phyloP scores from a whole-genome alignment of 2,797 vertebrate species.

The Adelosebastes latens region DNA sequence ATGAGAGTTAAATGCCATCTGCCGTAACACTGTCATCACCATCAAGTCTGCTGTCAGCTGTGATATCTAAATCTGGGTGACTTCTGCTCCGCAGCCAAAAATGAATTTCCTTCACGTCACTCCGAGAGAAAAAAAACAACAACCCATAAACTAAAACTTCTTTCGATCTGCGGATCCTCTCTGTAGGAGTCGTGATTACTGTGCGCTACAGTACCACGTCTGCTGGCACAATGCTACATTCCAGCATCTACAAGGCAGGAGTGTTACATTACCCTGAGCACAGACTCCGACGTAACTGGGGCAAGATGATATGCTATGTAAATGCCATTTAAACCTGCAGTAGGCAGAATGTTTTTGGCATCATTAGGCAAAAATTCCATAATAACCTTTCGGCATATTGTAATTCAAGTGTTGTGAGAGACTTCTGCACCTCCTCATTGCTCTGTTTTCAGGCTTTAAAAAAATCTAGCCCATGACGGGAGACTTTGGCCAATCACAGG shows the following conservation, averaged over 20 bases:
- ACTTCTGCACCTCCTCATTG: background rate
- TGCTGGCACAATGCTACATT: conserved; percentile 54
- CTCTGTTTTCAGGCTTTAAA: background rate
- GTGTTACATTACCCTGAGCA: conserved; percentile 49
- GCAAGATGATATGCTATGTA: conserved; percentile 48
- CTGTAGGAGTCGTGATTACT: conserved; percentile 14
- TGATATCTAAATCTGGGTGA: conserved; percentile 60
- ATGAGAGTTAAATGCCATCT: conserved; percentile 59
- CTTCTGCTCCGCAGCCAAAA: conserved; percentile 43
- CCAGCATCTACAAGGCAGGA: conserved; percentile 43
- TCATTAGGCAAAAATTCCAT: background rate
- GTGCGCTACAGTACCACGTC: background rate
- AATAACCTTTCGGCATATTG: background rate
- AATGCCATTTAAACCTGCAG: conserved; percentile 20
- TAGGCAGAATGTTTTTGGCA: background rate
- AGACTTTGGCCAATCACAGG: background rate
- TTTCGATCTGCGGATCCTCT: background rate
- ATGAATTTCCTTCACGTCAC: conserved; percentile 37
- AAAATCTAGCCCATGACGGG: background rate
- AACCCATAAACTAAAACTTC: background rate
- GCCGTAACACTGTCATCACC: conserved; percentile 53
- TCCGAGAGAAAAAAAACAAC: background rate
- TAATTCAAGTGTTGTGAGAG: background rate
- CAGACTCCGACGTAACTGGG: conserved; percentile 56
- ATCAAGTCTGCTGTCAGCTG: conserved; percentile 51